These are phyloP conservation scores for Etheostoma nigrum DNA, from an alignment of 2,797 vertebrate species.

Conservation along the genomic window DNA sequence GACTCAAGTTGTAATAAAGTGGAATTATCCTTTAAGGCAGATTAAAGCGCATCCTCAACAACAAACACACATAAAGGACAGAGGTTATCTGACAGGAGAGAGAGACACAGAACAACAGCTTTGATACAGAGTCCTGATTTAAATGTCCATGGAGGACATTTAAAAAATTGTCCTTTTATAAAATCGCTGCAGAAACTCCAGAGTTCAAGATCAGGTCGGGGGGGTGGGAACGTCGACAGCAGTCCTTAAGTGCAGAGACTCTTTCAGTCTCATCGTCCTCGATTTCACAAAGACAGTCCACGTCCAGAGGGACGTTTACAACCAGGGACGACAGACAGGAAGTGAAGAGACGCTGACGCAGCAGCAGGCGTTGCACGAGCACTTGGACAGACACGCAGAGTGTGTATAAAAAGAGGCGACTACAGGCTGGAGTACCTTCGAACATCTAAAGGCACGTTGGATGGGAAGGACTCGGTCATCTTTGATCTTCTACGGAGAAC, in stretches of 20 bases:
- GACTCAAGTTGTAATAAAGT: background rate
- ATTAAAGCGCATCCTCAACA: constrained; percentile 1
- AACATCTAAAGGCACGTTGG: constrained; percentile 41
- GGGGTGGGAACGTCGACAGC: background rate
- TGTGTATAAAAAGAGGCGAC: constrained; percentile 26
- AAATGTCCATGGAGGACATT: constrained; percentile 15
- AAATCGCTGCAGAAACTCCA: constrained; percentile 13
- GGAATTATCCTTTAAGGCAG: constrained; percentile 25
- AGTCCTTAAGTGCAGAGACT: constrained; percentile 13
- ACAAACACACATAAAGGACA: constrained; percentile 13
- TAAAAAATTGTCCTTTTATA: constrained; percentile 25
- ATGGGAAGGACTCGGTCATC: constrained; percentile 19
- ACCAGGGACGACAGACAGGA: constrained; percentile 3
- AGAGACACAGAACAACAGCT: constrained; percentile 1
- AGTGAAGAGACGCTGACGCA: background rate
- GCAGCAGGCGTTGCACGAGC: constrained; percentile 5
- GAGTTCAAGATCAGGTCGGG: constrained; percentile 26
- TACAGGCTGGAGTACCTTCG: constrained; percentile 24
- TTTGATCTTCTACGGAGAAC: constrained; percentile 15
- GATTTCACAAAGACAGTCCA: background rate
- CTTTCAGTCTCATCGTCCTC: constrained; percentile 30
- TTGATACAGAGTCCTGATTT: constrained; percentile 4
- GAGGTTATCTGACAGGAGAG: constrained; percentile 13
- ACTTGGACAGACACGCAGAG: constrained; percentile 4
- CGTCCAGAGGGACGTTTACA: background rate